Conservation (phyloP, 1,140 invertebrate genomes). For the Prorops nasuta region DNA sequence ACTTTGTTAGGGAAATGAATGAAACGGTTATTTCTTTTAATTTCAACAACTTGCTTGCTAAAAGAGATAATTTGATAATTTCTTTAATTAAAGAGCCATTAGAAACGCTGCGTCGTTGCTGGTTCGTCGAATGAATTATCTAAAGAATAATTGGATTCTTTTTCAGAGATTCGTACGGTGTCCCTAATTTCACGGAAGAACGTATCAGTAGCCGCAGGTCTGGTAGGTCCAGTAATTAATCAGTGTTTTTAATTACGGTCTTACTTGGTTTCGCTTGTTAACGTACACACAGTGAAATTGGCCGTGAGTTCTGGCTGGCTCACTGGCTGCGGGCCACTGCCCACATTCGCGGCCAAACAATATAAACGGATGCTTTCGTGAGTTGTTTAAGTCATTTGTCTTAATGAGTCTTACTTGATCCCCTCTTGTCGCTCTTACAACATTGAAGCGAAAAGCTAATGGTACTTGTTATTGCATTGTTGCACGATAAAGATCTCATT, state of each 20-base stretch:
- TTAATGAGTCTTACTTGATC: constrained; percentile 34
- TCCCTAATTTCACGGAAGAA: too few relatives aligned
- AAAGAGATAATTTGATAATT: too few relatives aligned
- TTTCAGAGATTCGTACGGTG: too few relatives aligned
- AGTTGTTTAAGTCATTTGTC: constrained; percentile 29
- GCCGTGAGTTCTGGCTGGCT: not conserved
- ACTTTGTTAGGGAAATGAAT: too few relatives aligned
- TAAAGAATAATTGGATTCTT: too few relatives aligned
- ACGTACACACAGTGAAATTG: not conserved
- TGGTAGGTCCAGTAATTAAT: too few relatives aligned
- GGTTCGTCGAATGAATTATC: too few relatives aligned
- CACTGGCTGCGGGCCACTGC: not conserved
- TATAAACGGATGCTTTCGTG: not conserved
- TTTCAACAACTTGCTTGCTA: too few relatives aligned
- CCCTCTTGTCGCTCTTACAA: constrained; percentile 26
- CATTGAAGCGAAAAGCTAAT: constrained; percentile 35
- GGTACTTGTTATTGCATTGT: constrained; percentile 30
- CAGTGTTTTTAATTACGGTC: not conserved
- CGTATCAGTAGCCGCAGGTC: too few relatives aligned
- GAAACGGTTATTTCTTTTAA: too few relatives aligned
- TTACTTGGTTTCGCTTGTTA: not conserved
- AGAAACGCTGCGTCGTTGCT: too few relatives aligned
- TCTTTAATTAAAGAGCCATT: too few relatives aligned
- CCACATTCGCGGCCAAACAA: not conserved
- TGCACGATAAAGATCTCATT: constrained; percentile 29